Conservation (phyloP, 2,888 invertebrate species). For the Epistrophe eligans region DNA sequence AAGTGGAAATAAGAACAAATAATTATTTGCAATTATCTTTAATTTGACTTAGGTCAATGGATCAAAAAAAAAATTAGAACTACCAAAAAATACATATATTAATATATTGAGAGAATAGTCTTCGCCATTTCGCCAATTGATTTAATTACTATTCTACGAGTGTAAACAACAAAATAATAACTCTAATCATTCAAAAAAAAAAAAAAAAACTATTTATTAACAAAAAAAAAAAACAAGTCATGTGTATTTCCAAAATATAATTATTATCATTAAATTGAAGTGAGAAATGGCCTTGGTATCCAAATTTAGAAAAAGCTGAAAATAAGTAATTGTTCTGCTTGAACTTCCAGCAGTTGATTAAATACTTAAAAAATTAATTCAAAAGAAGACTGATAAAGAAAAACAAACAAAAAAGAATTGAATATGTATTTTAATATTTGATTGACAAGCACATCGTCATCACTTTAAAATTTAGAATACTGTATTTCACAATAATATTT, state of each 20-base stretch:
- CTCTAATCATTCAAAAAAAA: neutral
- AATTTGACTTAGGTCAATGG: neutral
- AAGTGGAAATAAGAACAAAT: no score
- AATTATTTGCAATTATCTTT: neutral
- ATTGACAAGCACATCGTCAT: no score
- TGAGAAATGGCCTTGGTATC: conserved; percentile 9
- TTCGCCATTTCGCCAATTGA: neutral
- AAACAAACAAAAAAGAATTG: neutral
- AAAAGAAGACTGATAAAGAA: neutral
- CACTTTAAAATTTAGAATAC: no score
- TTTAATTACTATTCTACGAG: neutral
- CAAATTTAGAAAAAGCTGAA: conserved; percentile 4
- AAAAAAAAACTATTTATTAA: neutral
- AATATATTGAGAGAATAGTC: neutral
- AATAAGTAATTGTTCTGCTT: neutral
- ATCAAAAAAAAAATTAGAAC: neutral
- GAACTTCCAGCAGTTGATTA: conserved; percentile 17
- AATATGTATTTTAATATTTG: no score
- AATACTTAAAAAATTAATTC: conserved; percentile 1
- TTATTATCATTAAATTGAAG: neutral
- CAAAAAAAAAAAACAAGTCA: neutral
- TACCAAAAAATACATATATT: neutral
- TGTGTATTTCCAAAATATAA: neutral
- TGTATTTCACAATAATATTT: no score
- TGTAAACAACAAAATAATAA: neutral